A percentile compares a stretch with the other conserved stretches of the same genome.
phyloP scores from a whole-genome alignment of 2,797 vertebrate species.

The Zenarchopterus dispar region DNA sequence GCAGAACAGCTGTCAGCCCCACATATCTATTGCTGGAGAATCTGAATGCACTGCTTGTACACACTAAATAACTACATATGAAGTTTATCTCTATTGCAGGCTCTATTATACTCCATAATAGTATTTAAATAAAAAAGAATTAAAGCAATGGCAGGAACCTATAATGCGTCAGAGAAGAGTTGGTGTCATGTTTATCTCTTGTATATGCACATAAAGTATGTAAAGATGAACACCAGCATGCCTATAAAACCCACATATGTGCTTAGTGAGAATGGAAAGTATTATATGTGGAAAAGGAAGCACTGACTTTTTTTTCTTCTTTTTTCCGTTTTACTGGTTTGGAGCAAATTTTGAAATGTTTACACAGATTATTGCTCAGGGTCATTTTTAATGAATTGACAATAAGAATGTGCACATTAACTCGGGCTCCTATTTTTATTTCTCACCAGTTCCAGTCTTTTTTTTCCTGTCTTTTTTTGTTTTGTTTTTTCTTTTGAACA shows the following conservation, averaged over 20 bases:
- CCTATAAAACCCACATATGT: slow-evolving; percentile 53
- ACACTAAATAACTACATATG: slow-evolving; percentile 40
- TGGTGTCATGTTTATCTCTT: slow-evolving; percentile 49
- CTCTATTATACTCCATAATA: slow-evolving; percentile 21
- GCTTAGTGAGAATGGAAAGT: slow-evolving; percentile 28
- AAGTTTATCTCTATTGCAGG: slow-evolving; percentile 51
- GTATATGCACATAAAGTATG: slow-evolving; percentile 54
- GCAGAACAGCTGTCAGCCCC: slow-evolving; percentile 47
- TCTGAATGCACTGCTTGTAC: slow-evolving; percentile 61
- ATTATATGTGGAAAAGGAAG: slow-evolving; percentile 23
- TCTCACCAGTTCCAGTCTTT: not conserved
- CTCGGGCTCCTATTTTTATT: slow-evolving; percentile 36
- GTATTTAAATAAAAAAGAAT: not conserved
- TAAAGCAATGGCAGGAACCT: slow-evolving; percentile 31
- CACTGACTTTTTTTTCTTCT: slow-evolving; percentile 37
- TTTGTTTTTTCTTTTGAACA: not conserved
- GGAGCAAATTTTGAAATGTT: slow-evolving; percentile 77
- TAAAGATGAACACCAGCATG: slow-evolving; percentile 74
- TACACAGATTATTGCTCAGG: slow-evolving; percentile 81
- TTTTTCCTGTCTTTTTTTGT: not conserved
- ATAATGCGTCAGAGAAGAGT: slow-evolving; percentile 27
- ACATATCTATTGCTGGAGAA: slow-evolving; percentile 59
- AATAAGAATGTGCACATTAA: slow-evolving; percentile 68
- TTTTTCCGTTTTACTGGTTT: slow-evolving; percentile 34
- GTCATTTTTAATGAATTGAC: slow-evolving; percentile 75